Conservation (phyloP, 2,113 vertebrate species). For the Petaurus breviceps region DNA sequence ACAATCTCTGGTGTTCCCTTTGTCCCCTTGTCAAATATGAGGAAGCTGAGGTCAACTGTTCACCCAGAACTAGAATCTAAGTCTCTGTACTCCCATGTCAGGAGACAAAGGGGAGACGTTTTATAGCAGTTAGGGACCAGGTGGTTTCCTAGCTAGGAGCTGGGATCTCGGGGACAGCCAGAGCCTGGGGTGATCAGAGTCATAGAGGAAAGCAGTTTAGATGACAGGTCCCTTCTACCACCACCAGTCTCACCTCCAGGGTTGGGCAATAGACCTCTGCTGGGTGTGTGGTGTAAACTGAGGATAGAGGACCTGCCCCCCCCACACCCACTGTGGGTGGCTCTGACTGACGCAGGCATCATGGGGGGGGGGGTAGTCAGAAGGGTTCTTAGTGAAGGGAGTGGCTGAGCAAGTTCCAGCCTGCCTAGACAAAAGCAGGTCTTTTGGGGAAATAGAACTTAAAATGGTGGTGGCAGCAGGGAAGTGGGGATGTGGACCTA, state of each 20-base stretch:
- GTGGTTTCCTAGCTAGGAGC: neutral
- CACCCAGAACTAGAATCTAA: neutral
- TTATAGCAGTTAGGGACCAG: neutral
- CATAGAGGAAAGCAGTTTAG: neutral
- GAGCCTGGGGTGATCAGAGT: neutral
- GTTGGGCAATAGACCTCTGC: constrained; percentile 66
- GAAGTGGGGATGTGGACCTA: neutral
- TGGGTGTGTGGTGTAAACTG: constrained; percentile 42
- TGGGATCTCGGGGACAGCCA: neutral
- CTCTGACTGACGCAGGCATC: constrained; percentile 29
- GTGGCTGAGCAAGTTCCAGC: neutral
- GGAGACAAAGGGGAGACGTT: neutral
- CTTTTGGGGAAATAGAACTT: neutral
- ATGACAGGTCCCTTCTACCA: constrained; percentile 13
- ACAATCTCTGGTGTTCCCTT: neutral
- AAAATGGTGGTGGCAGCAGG: neutral
- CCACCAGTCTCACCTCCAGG: neutral
- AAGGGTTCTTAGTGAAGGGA: constrained; percentile 17
- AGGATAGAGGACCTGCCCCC: constrained; percentile 17
- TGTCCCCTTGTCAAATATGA: neutral
- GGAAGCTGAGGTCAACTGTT: neutral
- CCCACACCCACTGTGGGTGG: constrained; percentile 50
- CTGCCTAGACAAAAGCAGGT: neutral
- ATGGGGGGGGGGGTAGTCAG: neutral
- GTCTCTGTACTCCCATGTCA: neutral